Evolutionary conservation across 2,888 invertebrate genomes (phyloP).

Genomic region (Camponotus fellah): DNA sequence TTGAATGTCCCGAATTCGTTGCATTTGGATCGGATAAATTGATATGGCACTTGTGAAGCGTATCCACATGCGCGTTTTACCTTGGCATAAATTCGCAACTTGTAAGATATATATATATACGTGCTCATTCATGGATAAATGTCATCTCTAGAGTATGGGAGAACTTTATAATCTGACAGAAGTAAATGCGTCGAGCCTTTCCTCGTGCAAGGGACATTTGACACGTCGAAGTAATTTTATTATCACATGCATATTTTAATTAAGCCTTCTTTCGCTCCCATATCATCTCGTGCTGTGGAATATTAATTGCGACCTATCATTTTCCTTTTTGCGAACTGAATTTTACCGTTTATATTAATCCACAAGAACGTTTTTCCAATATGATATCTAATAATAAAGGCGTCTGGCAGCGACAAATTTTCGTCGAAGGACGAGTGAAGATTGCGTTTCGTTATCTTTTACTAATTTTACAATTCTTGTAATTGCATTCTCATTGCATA

Average conservation of each 20-base stretch:
- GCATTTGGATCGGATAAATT: constrained; percentile 46
- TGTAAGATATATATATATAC: not conserved
- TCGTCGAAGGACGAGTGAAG: constrained; percentile 1
- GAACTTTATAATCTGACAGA: constrained; percentile 14
- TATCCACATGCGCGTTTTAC: constrained; percentile 49
- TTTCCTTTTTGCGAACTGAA: constrained; percentile 14
- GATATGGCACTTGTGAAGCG: constrained; percentile 31
- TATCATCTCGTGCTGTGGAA: constrained; percentile 27
- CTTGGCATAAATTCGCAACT: constrained; percentile 61
- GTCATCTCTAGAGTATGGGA: constrained; percentile 16
- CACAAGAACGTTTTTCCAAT: constrained; percentile 24
- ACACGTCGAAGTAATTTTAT: constrained; percentile 4
- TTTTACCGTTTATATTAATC: constrained; percentile 27
- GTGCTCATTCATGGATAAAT: constrained; percentile 44
- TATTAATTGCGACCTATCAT: constrained; percentile 52
- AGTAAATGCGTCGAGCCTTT: not conserved
- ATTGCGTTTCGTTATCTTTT: not conserved
- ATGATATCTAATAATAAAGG: constrained; percentile 50
- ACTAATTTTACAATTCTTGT: constrained; percentile 5
- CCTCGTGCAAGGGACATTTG: not conserved
- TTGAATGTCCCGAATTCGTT: constrained; percentile 43
- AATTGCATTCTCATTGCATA: not conserved
- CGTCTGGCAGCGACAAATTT: not conserved
- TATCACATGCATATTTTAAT: not conserved
- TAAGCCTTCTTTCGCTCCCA: not conserved